Evolutionary conservation across 2,888 invertebrate genomes (phyloP), one percentile per base, ranked within the genome.

Genomic region (Volucella zonaria): DNA sequence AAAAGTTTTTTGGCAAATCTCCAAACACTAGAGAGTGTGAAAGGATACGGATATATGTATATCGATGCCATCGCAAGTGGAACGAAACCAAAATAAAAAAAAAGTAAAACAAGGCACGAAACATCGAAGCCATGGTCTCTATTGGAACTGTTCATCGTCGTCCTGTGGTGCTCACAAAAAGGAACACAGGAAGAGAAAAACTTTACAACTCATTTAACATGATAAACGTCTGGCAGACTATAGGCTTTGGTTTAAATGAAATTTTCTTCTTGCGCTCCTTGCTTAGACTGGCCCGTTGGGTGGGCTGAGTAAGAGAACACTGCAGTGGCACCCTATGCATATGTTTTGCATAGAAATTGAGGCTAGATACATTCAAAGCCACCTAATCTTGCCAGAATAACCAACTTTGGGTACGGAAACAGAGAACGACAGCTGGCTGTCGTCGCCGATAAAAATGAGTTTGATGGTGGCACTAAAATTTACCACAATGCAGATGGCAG

Each of bases 181-280:
- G 40, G 23, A 58, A 12, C 49, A 59, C 38, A 61, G 80, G 66
- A 66, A 58, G 38, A 43, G 58, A 58, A 79, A 79, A 82, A 82
- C 79, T 82, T 79, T 82, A 79, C 82, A 82, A 79, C 74, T 82
- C 82, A 82, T 82, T 82, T 82, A 82, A 82, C 82, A 79, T 82
- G 79, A 82, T 79, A 82, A 79, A 79, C 74, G 79, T 70, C 74
- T 67, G 71, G 67, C 43, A 79, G 47, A 15, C 74, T 42, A 68
- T 82, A 70, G 79, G 79, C 74, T 74, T 54, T 49, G 38, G 58
- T 42, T 74, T 68, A 68, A 82, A 74, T 78, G 59, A 79, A 82
- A 79, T 74, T 59, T 68, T 58, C 77, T 62, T 58, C 77, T 62
- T 58, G 47, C 66, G 47, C 42, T 62, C 61, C 45, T 12, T 74